Base-by-base conservation (phyloP, 2,888 invertebrate species). In the Pelosia muscerda region DNA sequence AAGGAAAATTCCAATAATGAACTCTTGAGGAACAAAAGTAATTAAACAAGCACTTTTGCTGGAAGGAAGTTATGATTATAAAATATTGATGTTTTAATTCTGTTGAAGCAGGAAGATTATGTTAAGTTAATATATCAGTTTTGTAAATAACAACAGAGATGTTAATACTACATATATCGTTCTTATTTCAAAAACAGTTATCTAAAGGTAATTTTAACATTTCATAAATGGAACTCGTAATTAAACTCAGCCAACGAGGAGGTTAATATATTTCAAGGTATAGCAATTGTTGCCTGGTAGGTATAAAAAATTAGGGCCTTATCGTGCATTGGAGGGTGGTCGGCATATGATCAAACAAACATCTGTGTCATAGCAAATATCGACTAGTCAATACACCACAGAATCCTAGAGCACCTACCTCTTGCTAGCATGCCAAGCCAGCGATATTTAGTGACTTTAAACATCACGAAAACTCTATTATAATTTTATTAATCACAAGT, bases 1-100 rank as follows among this genome's bases (percentile, higher is more conserved):
- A 70, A 71, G 61, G 65, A 55, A 76, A 58, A 69, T 72, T 71
- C 54, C 65, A 62, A 56, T 75, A 71, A 76, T 70, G 65, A 68
- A 77, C 60, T 75, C 59, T 22, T n/a, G n/a, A 42, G 31, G 11
- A 71, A 67, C 28, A 71, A 75, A 57, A 64, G 42, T 26, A 56
- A 56, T 58, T 68, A 53, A 13, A 23, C 19, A 25, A 11, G 11
- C 53, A 59, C 62, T 75, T 63, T 60, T 34, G 26, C 28, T 34
- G 9, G 26, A 28, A 61, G 19, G 15, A 13, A 62, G 62, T 53
- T 22, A 4, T 8, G 1, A 42, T 38, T 34, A 19, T 23, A 25
- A 38, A 42, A 25, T 3, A 38, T 38, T 38, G 49, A 25, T 26
- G 23, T 42, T 10, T 42, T 5, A 38, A 1, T 25, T 25, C 42